These are phyloP conservation scores for Pterois miles DNA, from an alignment of 2,797 vertebrate species.

Conservation along the genomic window DNA sequence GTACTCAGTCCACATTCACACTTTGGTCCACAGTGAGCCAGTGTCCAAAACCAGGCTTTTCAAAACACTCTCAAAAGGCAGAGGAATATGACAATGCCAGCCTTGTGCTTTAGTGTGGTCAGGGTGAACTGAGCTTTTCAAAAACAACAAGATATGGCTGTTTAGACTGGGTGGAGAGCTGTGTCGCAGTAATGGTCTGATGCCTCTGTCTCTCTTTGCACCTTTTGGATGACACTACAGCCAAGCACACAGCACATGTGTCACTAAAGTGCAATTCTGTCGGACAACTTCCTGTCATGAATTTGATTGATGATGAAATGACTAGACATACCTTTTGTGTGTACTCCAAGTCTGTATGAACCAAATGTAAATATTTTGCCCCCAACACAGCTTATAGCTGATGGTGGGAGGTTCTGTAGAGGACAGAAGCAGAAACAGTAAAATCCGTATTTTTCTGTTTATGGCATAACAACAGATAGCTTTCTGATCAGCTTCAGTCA, in stretches of 20 bases:
- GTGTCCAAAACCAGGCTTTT: constrained; percentile 40
- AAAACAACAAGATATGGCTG: constrained; percentile 29
- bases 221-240: not conserved
- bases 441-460: not conserved
- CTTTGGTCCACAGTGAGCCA: not conserved
- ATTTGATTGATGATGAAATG: not conserved
- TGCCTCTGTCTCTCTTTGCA: not conserved
- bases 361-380: constrained; percentile 99
- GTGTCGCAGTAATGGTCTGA: not conserved
- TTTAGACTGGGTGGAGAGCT: not conserved
- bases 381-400: constrained; percentile 87
- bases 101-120: constrained; percentile 28
- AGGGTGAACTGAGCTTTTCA: constrained; percentile 33
- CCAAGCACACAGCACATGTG: not conserved
- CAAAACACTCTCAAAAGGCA: constrained; percentile 30
- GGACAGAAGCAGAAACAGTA: not conserved
- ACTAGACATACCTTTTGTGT: constrained; percentile 92
- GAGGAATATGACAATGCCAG: constrained; percentile 42
- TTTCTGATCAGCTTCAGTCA: not conserved
- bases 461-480: not conserved
- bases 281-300: not conserved
- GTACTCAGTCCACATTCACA: not conserved
- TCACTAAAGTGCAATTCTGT: not conserved
- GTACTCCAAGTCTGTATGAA: constrained; percentile 96
- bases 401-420: constrained; percentile 90